These are phyloP conservation scores for Drosophila jambulina DNA, from an alignment of 1,140 invertebrate genomes.

Conservation along the genomic window DNA sequence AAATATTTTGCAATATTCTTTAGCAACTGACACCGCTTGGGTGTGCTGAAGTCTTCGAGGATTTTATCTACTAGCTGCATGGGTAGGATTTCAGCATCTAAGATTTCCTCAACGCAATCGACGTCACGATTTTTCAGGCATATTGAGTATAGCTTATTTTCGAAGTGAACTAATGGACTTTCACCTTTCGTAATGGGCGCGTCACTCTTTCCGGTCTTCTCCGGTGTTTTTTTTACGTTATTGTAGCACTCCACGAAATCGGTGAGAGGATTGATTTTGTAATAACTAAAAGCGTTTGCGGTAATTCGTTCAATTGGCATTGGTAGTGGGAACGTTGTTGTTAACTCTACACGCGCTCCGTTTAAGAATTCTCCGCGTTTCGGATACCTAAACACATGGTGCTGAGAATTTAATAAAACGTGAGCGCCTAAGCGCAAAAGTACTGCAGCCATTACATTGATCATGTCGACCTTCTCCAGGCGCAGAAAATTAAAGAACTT, in stretches of 20 bases:
- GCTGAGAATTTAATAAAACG: constrained; percentile 29
- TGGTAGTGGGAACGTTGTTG: not conserved
- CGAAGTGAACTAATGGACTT: constrained; percentile 34
- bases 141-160: constrained; percentile 21
- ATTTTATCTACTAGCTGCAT: not conserved
- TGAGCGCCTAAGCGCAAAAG: constrained; percentile 48
- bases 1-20: constrained; percentile 17
- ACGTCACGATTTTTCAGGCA: constrained; percentile 13
- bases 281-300: constrained; percentile 44
- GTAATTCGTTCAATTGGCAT: constrained; percentile 11
- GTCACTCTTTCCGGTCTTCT: not conserved
- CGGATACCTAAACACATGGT: constrained; percentile 12
- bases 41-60: constrained; percentile 26
- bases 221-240: not conserved
- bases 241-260: constrained; percentile 33
- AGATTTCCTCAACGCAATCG: constrained; percentile 11
- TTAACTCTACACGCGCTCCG: constrained; percentile 6
- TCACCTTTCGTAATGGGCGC: not conserved
- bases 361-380: not conserved
- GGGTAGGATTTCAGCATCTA: not conserved
- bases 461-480: constrained; percentile 34
- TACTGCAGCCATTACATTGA: constrained; percentile 41
- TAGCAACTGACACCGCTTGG: constrained; percentile 35
- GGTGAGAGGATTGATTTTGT: constrained; percentile 14
- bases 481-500: constrained; percentile 25